Base-by-base conservation (phyloP, 2,888 invertebrate genomes). In the Epistrophe grossulariae region DNA sequence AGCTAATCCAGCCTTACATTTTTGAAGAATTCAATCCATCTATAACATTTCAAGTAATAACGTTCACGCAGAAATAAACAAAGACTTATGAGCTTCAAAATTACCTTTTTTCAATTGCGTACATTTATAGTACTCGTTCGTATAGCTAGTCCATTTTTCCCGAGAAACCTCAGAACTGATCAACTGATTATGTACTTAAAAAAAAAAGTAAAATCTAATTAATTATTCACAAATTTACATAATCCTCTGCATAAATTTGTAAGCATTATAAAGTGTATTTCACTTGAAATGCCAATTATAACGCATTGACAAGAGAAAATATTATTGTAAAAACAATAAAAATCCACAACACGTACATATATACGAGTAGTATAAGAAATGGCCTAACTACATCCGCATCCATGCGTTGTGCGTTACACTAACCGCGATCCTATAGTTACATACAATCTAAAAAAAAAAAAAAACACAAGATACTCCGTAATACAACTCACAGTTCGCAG, bases 381-480 rank as follows among this genome's bases (percentile, higher is more conserved):
- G 24, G 40, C 19, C 13, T 45, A 17, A 11, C 24, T 50, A 76
- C 50, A 80, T 80, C 80, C 81, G 85, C 70, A 74, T 81, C 77
- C 81, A 74, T 77, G 81, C 72, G 60, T 48, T 77, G 78, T 85
- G 82, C 85, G 85, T 87, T 87, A 82, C 74, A 82, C 82, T 82
- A 55, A 87, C 85, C 85, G 85, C 82, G 43, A 82, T 85, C 78
- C 76, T 35, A 50, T 11, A 31, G 50, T 35, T 31, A 31, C 6
- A 7, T 35, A 68, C 43, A 38, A 19, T 28, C n/a, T 9, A 31
- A 55, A 24, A 24, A 24, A 24, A 24, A n/a, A 24, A 24, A 24
- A 24, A 31, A 31, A 55, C 15, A 55, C 8, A 55, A 28, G 28
- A 31, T 28, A 55, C 55, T 50, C 17, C 31, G 31, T 31, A 1